Percentiles rank a stretch among this genome's conserved stretches.
Evolutionary conservation across 2,113 vertebrate genomes (phyloP).

Genomic region (Callorhinus ursinus): DNA sequence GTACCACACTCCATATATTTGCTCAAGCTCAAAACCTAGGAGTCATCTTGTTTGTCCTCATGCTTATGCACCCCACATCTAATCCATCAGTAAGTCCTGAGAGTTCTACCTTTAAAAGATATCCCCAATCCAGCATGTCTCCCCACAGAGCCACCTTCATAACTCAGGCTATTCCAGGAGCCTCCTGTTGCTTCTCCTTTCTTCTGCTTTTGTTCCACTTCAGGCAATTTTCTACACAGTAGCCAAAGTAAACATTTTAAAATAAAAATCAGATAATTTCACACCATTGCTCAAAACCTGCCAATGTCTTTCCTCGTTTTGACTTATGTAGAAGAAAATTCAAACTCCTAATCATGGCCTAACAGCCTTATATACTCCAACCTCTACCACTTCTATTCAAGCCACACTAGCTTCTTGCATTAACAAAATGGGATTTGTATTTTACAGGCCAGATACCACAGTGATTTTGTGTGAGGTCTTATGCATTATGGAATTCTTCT

Average conservation of each 20-base stretch:
- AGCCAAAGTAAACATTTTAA: not conserved
- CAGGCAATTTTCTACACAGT: not conserved
- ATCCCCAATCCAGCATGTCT: not conserved
- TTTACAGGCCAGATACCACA: not conserved
- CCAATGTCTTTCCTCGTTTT: not conserved
- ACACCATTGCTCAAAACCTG: not conserved
- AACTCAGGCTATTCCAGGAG: not conserved
- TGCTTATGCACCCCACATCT: not conserved
- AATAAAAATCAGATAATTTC: not conserved
- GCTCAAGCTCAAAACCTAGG: not conserved
- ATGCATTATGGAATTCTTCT: not conserved
- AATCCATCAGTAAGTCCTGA: not conserved
- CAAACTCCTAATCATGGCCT: not conserved
- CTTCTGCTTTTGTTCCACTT: not conserved
- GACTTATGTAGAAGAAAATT: not conserved
- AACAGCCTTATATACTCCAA: not conserved
- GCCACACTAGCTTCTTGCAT: not conserved
- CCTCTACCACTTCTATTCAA: not conserved
- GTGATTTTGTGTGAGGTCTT: not conserved
- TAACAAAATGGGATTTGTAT: not conserved
- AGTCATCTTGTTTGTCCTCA: not conserved
- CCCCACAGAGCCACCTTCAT: not conserved
- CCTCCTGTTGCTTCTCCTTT: not conserved
- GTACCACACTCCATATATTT: not conserved
- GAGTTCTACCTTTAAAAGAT: not conserved